Conservation (phyloP, 1,140 invertebrate species). For the Portunus trituberculatus region DNA sequence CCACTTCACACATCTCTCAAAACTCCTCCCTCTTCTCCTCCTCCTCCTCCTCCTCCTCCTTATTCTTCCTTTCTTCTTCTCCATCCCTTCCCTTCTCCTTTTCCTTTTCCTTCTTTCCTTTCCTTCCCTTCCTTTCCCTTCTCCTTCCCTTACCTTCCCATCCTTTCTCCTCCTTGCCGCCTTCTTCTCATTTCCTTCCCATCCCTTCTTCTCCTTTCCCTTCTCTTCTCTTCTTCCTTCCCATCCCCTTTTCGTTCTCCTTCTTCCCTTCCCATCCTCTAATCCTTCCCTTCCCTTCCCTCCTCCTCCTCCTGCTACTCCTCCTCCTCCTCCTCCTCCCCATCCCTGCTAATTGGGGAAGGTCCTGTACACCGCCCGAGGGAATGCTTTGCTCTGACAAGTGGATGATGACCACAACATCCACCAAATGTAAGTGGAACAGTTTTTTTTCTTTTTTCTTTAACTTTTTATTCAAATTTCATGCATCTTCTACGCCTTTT, state of each 20-base stretch:
- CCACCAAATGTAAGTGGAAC: background rate
- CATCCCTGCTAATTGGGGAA: background rate
- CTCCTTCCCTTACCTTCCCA: background rate
- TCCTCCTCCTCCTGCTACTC: background rate
- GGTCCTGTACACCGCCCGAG: background rate
- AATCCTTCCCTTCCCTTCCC: background rate
- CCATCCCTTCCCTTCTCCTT: background rate
- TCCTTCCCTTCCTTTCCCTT: background rate
- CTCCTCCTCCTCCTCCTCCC: background rate
- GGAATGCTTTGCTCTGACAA: background rate
- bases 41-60: background rate
- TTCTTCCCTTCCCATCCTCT: background rate
- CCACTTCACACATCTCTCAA: no score
- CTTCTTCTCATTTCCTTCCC: background rate
- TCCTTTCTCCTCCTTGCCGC: no score
- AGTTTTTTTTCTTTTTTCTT: background rate
- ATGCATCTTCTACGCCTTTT: background rate
- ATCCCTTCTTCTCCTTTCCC: background rate
- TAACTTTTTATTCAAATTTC: background rate
- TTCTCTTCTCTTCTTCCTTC: background rate
- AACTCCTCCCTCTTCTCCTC: background rate
- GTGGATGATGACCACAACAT: background rate
- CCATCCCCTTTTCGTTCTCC: no score
- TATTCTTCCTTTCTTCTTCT: background rate
- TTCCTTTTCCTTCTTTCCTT: background rate